Percentiles rank a stretch among this genome's conserved stretches.
These are phyloP conservation scores for Paragorgia papillata DNA, from an alignment of 92 coral and sea anemone genomes.

Conservation along the genomic window DNA sequence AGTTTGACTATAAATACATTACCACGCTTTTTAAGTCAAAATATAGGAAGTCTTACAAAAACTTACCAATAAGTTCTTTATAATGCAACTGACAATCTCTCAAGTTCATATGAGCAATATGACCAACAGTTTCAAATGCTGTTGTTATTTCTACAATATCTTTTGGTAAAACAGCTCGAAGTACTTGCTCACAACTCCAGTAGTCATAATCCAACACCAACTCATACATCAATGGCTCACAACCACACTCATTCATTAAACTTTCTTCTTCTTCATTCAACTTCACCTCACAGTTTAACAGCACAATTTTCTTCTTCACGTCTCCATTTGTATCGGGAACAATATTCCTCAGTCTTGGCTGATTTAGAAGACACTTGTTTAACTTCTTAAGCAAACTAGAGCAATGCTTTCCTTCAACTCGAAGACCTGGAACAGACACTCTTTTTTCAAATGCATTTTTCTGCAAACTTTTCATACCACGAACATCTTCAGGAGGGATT, in stretches of 20 bases:
- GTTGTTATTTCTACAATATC: conserved; percentile 85
- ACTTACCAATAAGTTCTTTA: conserved; percentile 78
- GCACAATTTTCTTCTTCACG: conserved; percentile 64
- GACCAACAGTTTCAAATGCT: conserved; percentile 94
- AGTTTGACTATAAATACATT: too few relatives aligned
- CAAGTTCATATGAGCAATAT: conserved; percentile 91
- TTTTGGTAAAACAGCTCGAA: conserved; percentile 76
- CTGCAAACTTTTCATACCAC: conserved; percentile 68
- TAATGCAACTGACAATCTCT: conserved; percentile 78
- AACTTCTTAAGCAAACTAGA: conserved; percentile 72
- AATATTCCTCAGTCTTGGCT: conserved; percentile 76
- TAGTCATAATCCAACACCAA: conserved; percentile 73
- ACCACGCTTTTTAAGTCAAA: too few relatives aligned
- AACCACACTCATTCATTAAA: conserved; percentile 57
- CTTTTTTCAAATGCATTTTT: conserved; percentile 62
- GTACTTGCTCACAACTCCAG: conserved; percentile 87
- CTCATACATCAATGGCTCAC: conserved; percentile 60
- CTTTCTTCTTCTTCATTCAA: conserved; percentile 60
- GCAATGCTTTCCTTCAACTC: conserved; percentile 84
- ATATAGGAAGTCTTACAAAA: too few relatives aligned
- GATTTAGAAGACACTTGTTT: conserved; percentile 72
- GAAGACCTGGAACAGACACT: conserved; percentile 76
- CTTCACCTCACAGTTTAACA: conserved; percentile 52
- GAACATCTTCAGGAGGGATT: conserved; percentile 51
- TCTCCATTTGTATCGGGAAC: conserved; percentile 60